These are phyloP conservation scores for Limenitis camilla DNA, from an alignment of 2,888 invertebrate species.

Conservation along the genomic window DNA sequence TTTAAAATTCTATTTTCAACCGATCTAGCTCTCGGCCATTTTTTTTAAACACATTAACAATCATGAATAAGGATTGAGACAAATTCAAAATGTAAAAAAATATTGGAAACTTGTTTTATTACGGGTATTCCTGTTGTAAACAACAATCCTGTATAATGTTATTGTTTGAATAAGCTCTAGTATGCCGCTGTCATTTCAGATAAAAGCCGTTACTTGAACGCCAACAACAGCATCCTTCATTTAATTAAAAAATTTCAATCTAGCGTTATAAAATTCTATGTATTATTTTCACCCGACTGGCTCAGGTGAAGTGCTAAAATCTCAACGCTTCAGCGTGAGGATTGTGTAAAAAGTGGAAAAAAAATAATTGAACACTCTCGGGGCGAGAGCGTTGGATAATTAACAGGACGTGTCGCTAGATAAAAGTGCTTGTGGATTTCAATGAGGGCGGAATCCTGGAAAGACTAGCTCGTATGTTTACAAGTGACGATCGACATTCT, in stretches of 20 bases:
- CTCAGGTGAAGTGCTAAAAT: slow-evolving; percentile 72
- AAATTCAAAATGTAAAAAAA: too few species aligned
- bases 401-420: slow-evolving; percentile 72
- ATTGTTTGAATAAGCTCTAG: slow-evolving; percentile 14
- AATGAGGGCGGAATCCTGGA: slow-evolving; percentile 41
- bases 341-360: slow-evolving; percentile 60
- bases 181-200: slow-evolving; percentile 33
- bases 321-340: slow-evolving; percentile 67
- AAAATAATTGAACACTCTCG: slow-evolving; percentile 69
- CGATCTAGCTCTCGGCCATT: too few species aligned
- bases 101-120: too few species aligned
- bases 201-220: slow-evolving; percentile 36
- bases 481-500: slow-evolving; percentile 5
- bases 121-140: too few species aligned
- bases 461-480: slow-evolving; percentile 13
- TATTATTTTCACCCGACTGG: slow-evolving; percentile 61
- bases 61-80: too few species aligned
- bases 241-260: slow-evolving; percentile 62
- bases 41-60: background rate
- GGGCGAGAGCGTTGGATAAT: slow-evolving; percentile 67
- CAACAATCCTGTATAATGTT: too few species aligned
- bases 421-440: slow-evolving; percentile 66
- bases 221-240: slow-evolving; percentile 54
- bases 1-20: too few species aligned
- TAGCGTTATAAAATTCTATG: slow-evolving; percentile 49